Percentiles rank a stretch among this genome's conserved stretches.
These are phyloP conservation scores for Vesta saturnalis DNA, from an alignment of 2,888 invertebrate genomes.

Conservation along the genomic window DNA sequence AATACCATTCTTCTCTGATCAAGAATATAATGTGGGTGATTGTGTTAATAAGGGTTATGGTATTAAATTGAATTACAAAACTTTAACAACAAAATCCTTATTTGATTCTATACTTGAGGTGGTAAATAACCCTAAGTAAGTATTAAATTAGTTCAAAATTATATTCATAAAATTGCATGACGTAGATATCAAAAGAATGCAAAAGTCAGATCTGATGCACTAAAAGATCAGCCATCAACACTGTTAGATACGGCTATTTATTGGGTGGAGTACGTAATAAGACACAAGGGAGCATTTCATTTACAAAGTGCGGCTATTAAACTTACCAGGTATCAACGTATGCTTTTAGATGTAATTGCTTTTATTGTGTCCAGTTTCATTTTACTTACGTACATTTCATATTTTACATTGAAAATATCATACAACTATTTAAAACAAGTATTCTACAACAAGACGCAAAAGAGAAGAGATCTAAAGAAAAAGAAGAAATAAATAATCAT, in stretches of 20 bases:
- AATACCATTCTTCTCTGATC: constrained; percentile 19
- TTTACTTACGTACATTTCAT: neutral
- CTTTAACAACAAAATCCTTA: neutral
- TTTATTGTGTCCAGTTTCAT: constrained; percentile 11
- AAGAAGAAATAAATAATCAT: constrained; percentile 1
- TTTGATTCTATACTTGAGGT: neutral
- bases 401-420: neutral
- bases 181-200: constrained; percentile 44
- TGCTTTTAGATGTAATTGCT: constrained; percentile 45
- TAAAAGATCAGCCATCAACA: constrained; percentile 46
- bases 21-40: constrained; percentile 7
- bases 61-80: neutral
- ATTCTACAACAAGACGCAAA: neutral
- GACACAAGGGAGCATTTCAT: constrained; percentile 47
- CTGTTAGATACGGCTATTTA: constrained; percentile 50
- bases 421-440: neutral
- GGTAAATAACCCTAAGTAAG: constrained; percentile 7
- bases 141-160: neutral
- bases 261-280: constrained; percentile 51
- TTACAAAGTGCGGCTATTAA: constrained; percentile 44
- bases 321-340: constrained; percentile 47
- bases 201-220: constrained; percentile 40
- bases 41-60: constrained; percentile 8
- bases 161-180: constrained; percentile 12
- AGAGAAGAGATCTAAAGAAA: neutral